Evolutionary conservation across 2,888 invertebrate genomes (phyloP).

Genomic region (Lissonota sp.): DNA sequence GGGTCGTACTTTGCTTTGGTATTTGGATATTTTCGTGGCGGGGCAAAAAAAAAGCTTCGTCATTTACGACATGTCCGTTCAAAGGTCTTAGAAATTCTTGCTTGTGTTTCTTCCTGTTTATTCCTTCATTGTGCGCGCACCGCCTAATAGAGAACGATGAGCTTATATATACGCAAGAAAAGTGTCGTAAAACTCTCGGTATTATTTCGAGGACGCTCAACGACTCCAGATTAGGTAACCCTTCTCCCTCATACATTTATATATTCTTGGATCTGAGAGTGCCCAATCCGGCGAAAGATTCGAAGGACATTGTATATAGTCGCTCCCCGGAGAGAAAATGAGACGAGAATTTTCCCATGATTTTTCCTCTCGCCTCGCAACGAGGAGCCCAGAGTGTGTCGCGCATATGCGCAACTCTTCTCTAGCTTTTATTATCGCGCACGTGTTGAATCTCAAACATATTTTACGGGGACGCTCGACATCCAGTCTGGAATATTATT

Average conservation of each 20-base stretch:
- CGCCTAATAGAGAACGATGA: constrained; percentile 16
- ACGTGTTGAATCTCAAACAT: background rate
- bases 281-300: constrained; percentile 24
- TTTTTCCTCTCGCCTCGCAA: constrained; percentile 35
- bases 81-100: background rate
- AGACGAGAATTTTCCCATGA: constrained; percentile 52
- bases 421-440: constrained; percentile 4
- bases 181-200: constrained; percentile 57
- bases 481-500: no score
- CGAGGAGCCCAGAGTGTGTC: constrained; percentile 4
- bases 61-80: no score
- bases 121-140: background rate
- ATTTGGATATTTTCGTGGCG: no score
- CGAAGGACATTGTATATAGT: no score
- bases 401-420: constrained; percentile 8
- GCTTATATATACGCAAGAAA: constrained; percentile 7
- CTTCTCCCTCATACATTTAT: background rate
- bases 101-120: constrained; percentile 21
- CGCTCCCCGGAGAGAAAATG: constrained; percentile 21
- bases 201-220: constrained; percentile 56
- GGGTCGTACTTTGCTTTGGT: no score
- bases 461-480: no score
- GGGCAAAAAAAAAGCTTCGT: no score
- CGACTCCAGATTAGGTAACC: constrained; percentile 56
- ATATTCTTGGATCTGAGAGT: background rate